Conservation (phyloP, 1,140 invertebrate genomes). For the Camponotus pennsylvanicus region DNA sequence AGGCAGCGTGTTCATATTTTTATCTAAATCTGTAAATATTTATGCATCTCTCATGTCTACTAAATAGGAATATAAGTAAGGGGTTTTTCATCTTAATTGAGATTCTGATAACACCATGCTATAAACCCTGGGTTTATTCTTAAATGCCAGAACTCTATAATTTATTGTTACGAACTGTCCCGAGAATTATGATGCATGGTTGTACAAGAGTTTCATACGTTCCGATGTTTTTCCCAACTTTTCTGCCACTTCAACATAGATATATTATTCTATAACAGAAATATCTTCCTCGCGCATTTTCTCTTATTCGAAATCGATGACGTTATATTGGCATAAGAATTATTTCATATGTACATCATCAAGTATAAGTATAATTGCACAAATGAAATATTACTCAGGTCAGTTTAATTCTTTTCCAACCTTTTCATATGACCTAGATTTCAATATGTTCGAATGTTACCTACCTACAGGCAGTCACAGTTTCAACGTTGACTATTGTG, state of each 20-base stretch:
- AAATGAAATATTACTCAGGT: conserved; percentile 34
- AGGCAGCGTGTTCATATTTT: background rate
- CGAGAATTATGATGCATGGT: conserved; percentile 57
- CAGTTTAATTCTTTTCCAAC: conserved; percentile 42
- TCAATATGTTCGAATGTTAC: conserved; percentile 40
- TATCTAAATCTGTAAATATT: background rate
- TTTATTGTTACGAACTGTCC: conserved; percentile 52
- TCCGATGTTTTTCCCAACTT: conserved; percentile 52
- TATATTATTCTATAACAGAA: conserved; percentile 46
- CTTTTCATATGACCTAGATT: conserved; percentile 37
- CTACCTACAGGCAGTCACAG: conserved; percentile 30
- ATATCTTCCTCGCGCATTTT: conserved; percentile 5
- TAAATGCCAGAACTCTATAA: conserved; percentile 36
- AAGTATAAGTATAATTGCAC: background rate
- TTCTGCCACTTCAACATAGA: conserved; percentile 50
- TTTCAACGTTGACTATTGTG: conserved; percentile 60
- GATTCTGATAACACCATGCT: conserved; percentile 1
- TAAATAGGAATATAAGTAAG: background rate
- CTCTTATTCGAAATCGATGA: conserved; percentile 20
- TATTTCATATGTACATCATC: conserved; percentile 3
- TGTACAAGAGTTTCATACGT: conserved; percentile 42
- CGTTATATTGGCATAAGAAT: background rate
- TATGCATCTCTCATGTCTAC: background rate
- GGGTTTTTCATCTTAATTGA: conserved; percentile 10
- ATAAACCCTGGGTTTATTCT: conserved; percentile 23